Base-by-base conservation (phyloP, 2,797 vertebrate genomes). In the Arremon aurantiirostris region DNA sequence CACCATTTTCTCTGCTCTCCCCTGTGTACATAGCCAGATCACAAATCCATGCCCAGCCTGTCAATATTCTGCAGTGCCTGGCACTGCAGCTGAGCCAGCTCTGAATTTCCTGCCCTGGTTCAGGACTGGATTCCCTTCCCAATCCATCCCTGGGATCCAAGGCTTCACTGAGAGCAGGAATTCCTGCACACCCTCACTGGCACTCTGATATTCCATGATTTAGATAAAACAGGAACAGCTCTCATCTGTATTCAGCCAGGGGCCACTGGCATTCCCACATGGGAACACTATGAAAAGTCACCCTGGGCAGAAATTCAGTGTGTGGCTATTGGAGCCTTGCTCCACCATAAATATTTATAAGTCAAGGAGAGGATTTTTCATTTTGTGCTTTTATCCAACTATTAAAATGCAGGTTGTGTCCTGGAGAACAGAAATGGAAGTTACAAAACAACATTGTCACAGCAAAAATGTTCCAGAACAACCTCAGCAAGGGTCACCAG, bases 271-370 rank as follows among this genome's bases (percentile, higher is more conserved):
- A 89, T 59, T 83, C 50, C 92, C 72, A 95, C 84, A 95, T 50
- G 69, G 91, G 93, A 87, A 76, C 53, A 44, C 63, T 69, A 83
- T 86, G 76, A 50, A 78, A 94, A 94, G 79, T 76, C 82, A 92
- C 72, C 41, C 47, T 7, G 52, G 92, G 61, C 83, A 92, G 79
- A 89, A 84, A 88, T 70, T 35, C 86, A 60, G 44, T 0, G 2
- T 46, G 63, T 82, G 77, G 60, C 72, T 84, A 18, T 30, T 65
- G 35, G n/a, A 95, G 73, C 79, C 35, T 42, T 34, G 46, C 49
- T 82, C 22, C 32, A 69, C 34, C 66, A 53, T 81, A 89, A 95
- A 93, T 90, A 85, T 91, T 93, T 93, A 91, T 61, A 89, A 85
- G 68, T 21, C 37, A 72, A 90, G 21, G 30, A 75, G 30, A 89